Evolutionary conservation across 1,140 invertebrate species (phyloP).

Genomic region (Conus ventricosus): DNA sequence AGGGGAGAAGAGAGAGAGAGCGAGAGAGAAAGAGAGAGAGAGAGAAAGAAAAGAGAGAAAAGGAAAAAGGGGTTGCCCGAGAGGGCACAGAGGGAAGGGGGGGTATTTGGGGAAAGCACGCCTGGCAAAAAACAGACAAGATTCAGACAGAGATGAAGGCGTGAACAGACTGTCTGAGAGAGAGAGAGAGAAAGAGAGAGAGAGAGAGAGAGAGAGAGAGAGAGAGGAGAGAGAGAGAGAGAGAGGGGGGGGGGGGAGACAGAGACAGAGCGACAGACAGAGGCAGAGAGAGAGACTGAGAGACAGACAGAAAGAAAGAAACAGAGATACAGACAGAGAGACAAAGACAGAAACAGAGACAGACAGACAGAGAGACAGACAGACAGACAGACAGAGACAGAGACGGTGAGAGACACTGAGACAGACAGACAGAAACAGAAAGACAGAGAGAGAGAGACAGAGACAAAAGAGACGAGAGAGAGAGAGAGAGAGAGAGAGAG

Average conservation of each 20-base stretch:
- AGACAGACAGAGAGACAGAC: not conserved
- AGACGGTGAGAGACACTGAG: not conserved
- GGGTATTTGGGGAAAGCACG: too few species aligned
- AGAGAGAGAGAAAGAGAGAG: not conserved
- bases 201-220: not conserved
- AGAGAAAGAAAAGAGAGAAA: too few species aligned
- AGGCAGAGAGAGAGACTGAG: not conserved
- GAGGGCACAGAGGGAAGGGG: too few species aligned
- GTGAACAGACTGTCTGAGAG: not conserved
- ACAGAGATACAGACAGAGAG: not conserved
- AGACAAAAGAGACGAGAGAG: not conserved
- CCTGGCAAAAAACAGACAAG: too few species aligned
- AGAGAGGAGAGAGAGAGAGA: not conserved
- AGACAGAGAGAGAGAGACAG: too few species aligned
- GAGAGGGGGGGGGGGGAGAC: too few species aligned
- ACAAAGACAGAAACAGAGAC: not conserved
- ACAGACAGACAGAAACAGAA: too few species aligned
- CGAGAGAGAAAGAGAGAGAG: too few species aligned
- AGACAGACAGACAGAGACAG: not conserved
- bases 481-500: not conserved
- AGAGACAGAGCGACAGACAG: not conserved
- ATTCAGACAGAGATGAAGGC: too few species aligned
- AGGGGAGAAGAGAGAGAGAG: too few species aligned
- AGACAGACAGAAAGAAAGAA: not conserved
- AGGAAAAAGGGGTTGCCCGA: too few species aligned